phyloP scores from a whole-genome alignment of 2,797 vertebrate species.

The Myotis findleyi region DNA sequence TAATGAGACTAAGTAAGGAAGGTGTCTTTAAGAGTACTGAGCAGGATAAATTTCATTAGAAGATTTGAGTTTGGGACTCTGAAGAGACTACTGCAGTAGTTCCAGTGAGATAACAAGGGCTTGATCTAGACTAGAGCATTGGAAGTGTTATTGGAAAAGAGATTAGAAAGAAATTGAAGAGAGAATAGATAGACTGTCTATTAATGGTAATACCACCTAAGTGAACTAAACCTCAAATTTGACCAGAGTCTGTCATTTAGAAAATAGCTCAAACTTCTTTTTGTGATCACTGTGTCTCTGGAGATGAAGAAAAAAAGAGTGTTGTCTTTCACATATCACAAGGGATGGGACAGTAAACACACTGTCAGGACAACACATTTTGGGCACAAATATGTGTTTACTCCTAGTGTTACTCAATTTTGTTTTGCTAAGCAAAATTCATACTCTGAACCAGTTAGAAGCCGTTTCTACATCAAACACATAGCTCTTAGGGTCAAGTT shows the following conservation, averaged over 20 bases:
- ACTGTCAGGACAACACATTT: background rate
- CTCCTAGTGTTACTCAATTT: background rate
- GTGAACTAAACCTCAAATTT: background rate
- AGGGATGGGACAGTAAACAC: background rate
- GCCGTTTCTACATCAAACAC: background rate
- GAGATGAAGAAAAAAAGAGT: background rate
- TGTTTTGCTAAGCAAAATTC: slow-evolving; percentile 5
- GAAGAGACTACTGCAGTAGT: background rate
- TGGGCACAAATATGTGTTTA: background rate
- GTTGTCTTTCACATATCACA: background rate
- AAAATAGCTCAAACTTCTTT: background rate
- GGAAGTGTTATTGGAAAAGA: background rate
- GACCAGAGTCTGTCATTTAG: slow-evolving; percentile 8
- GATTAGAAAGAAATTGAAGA: background rate
- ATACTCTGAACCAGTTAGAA: background rate
- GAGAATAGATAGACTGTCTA: background rate
- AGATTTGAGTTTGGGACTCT: background rate
- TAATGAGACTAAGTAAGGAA: background rate
- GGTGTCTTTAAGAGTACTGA: background rate
- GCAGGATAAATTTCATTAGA: background rate
- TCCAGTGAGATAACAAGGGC: background rate
- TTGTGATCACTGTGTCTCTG: background rate
- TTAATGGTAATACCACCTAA: background rate
- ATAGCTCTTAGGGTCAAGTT: background rate
- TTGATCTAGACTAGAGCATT: background rate